phyloP scores from a whole-genome alignment of 2,888 invertebrate genomes.

The Ferdinandea cuprea region DNA sequence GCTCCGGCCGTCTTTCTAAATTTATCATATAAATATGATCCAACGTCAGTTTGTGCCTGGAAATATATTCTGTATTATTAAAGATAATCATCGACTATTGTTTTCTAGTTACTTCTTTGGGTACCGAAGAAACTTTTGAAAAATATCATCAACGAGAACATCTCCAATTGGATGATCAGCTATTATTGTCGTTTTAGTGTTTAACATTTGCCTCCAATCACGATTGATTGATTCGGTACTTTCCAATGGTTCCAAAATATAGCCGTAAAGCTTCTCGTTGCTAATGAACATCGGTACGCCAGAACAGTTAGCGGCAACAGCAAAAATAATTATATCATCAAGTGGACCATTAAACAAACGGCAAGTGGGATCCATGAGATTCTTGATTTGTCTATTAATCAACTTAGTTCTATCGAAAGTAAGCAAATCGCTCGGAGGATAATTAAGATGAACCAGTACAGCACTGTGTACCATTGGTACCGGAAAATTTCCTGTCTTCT shows the following conservation, averaged over 20 bases:
- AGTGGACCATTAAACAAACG: slow-evolving; percentile 89
- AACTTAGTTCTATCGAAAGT: slow-evolving; percentile 86
- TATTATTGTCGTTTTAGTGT: slow-evolving; percentile 90
- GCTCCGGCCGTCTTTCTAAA: slow-evolving; percentile 90
- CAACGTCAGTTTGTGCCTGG: slow-evolving; percentile 87
- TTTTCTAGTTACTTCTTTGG: slow-evolving; percentile 78
- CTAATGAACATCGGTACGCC: slow-evolving; percentile 88
- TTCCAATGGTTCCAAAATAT: slow-evolving; percentile 91
- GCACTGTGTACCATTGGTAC: slow-evolving; percentile 97
- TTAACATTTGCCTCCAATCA: slow-evolving; percentile 89
- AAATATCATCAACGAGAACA: slow-evolving; percentile 82
- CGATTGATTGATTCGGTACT: slow-evolving; percentile 85
- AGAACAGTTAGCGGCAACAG: slow-evolving; percentile 89
- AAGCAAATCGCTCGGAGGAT: slow-evolving; percentile 85
- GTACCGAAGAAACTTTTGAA: slow-evolving; percentile 81
- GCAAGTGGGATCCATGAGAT: slow-evolving; percentile 62
- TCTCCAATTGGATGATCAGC: slow-evolving; percentile 85
- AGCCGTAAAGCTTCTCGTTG: slow-evolving; percentile 93
- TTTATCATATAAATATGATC: slow-evolving; percentile 97
- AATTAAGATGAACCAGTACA: slow-evolving; percentile 90
- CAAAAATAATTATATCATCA: slow-evolving; percentile 97
- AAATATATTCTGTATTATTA: slow-evolving; percentile 40
- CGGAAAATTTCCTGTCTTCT: slow-evolving; percentile 88
- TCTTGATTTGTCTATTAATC: slow-evolving; percentile 76
- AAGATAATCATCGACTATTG: neutral